Conservation (phyloP, 1,140 invertebrate genomes). For the Camponotus pennsylvanicus region DNA sequence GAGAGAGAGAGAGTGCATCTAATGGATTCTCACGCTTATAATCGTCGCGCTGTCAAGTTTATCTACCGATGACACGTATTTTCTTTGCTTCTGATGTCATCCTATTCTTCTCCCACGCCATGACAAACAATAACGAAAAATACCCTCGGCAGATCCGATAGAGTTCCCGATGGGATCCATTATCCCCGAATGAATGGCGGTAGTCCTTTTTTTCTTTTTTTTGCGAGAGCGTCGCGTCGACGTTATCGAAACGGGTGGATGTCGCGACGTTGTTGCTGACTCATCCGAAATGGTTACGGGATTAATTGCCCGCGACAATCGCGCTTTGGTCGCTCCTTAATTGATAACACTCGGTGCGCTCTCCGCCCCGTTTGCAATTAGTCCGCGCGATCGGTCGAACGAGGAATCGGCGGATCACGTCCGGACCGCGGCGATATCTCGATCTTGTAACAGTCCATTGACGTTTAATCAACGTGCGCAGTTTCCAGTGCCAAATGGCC, state of each 20-base stretch:
- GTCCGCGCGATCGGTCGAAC: constrained; percentile 17
- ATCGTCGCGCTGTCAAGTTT: neutral
- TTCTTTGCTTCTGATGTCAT: neutral
- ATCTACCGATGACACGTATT: neutral
- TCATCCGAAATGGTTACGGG: constrained; percentile 15
- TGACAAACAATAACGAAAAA: constrained; percentile 43
- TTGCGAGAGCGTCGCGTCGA: neutral
- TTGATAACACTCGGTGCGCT: constrained; percentile 42
- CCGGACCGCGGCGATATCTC: too few species aligned
- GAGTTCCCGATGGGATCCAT: constrained; percentile 21
- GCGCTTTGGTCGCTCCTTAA: constrained; percentile 24
- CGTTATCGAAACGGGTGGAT: neutral
- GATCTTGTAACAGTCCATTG: neutral
- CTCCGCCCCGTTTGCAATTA: neutral
- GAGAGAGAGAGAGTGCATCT: too few species aligned
- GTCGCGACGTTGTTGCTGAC: constrained; percentile 41
- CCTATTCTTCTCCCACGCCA: neutral
- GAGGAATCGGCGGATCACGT: constrained; percentile 21
- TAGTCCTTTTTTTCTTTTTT: constrained; percentile 1
- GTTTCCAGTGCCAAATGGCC: neutral
- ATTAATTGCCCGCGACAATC: constrained; percentile 45
- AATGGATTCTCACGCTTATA: neutral
- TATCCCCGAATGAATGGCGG: constrained; percentile 36
- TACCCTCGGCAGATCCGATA: constrained; percentile 1
- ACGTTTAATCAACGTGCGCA: constrained; percentile 33